phyloP scores from a whole-genome alignment of 1,140 invertebrate genomes.

The Dysdera silvatica region DNA sequence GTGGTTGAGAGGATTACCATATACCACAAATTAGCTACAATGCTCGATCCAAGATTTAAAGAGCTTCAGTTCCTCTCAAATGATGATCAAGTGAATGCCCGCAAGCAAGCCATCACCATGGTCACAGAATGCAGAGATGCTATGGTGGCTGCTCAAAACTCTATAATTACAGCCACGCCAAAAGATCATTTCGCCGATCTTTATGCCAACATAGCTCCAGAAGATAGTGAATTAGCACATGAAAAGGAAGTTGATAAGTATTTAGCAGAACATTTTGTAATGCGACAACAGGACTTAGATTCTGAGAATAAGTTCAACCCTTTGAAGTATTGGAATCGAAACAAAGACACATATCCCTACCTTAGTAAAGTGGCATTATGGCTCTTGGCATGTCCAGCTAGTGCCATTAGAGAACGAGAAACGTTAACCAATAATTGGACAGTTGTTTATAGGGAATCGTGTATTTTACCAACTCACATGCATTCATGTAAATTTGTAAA shows the following conservation, averaged over 20 bases:
- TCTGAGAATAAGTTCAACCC: conserved; percentile 23
- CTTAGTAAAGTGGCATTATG: conserved; percentile 20
- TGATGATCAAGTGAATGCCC: conserved; percentile 15
- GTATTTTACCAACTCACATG: conserved; percentile 10
- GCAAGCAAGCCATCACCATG: conserved; percentile 2
- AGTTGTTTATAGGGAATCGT: conserved; percentile 3
- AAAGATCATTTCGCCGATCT: conserved; percentile 12
- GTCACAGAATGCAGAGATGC: conserved; percentile 14
- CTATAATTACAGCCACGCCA: neutral
- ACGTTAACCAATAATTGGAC: no score
- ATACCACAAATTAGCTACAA: conserved; percentile 18
- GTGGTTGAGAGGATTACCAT: conserved; percentile 25
- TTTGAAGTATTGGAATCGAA: conserved; percentile 19
- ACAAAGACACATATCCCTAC: conserved; percentile 10
- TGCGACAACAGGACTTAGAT: conserved; percentile 19
- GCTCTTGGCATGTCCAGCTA: conserved; percentile 25
- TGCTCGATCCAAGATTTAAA: conserved; percentile 20
- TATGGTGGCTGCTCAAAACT: conserved; percentile 16
- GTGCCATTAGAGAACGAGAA: no score
- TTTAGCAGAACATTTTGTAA: conserved; percentile 11
- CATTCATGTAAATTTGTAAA: conserved; percentile 19
- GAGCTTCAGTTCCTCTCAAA: conserved; percentile 15
- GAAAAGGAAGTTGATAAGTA: conserved; percentile 22
- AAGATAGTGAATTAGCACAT: neutral
- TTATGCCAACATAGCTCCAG: conserved; percentile 1